These are phyloP conservation scores for Metacarcinus magister DNA, from an alignment of 2,888 invertebrate species.

Conservation along the genomic window DNA sequence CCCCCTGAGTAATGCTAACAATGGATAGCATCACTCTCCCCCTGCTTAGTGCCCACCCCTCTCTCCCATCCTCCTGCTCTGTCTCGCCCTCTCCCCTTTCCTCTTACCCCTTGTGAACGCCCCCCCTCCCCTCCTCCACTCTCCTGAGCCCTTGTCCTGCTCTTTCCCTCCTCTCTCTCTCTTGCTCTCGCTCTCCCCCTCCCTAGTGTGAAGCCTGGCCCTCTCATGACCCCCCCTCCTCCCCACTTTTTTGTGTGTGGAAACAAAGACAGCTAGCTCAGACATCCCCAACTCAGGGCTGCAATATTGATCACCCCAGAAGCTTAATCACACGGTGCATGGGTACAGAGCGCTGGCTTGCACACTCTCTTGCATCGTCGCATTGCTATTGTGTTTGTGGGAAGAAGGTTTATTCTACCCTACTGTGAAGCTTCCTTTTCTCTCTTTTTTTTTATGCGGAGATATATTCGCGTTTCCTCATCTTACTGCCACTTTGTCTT, in stretches of 20 bases:
- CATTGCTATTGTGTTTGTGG: conserved; percentile 58
- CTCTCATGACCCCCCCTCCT: conserved; percentile 67
- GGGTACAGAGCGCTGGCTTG: conserved; percentile 71
- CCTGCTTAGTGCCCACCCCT: conserved; percentile 77
- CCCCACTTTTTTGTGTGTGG: conserved; percentile 80
- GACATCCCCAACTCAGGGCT: conserved; percentile 81
- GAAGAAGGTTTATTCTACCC: conserved; percentile 33
- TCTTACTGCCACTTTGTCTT: conserved; percentile 41
- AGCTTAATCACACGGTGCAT: conserved; percentile 81
- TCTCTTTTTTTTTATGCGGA: neutral
- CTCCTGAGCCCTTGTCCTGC: conserved; percentile 50
- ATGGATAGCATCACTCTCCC: conserved; percentile 80
- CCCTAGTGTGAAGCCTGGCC: conserved; percentile 51
- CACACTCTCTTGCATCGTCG: conserved; percentile 50
- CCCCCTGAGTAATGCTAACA: conserved; percentile 77
- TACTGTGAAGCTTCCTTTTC: neutral
- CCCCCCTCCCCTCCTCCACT: conserved; percentile 54
- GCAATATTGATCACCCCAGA: conserved; percentile 80
- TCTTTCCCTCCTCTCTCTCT: conserved; percentile 53
- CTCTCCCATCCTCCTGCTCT: conserved; percentile 32
- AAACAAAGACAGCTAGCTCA: conserved; percentile 81
- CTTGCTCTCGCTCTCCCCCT: conserved; percentile 38
- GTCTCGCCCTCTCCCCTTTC: conserved; percentile 51
- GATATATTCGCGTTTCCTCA: neutral
- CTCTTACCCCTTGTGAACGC: conserved; percentile 32